Conservation (phyloP, 53 echinoderm and acorn worm species). For the Paracentrotus lividus region DNA sequence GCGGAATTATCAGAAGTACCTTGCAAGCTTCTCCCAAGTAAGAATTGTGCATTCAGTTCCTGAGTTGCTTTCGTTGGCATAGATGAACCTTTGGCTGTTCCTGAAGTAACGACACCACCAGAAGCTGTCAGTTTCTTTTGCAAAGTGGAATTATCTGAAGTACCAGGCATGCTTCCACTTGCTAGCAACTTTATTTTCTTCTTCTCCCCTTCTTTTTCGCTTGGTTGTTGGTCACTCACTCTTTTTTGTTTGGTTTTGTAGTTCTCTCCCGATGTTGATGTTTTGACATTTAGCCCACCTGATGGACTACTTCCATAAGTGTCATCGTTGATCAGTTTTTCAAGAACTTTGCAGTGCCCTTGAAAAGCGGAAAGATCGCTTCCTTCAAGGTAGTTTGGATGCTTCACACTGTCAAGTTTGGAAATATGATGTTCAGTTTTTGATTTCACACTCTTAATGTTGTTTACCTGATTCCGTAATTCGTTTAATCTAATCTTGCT, state of each 20-base stretch:
- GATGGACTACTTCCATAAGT: neutral
- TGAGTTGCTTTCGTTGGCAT: no score
- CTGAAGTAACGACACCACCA: no score
- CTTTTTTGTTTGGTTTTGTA: neutral
- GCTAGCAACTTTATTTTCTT: neutral
- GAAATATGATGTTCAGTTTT: neutral
- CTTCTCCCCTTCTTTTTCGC: neutral
- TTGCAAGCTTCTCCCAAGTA: no score
- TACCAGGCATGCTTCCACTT: neutral
- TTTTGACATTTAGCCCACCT: neutral
- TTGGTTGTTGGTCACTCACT: neutral
- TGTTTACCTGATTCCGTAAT: neutral
- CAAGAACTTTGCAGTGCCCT: neutral
- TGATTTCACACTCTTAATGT: neutral
- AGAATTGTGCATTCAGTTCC: no score
- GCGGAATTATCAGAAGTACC: no score
- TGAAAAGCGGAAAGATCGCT: neutral
- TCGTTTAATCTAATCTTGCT: neutral
- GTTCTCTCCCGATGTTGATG: no score
- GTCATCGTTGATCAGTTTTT: neutral
- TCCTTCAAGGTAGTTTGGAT: neutral
- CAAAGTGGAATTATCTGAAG: no score
- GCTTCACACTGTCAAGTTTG: neutral
- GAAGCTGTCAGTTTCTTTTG: no score
- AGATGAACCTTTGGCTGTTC: no score